Evolutionary conservation across 2,113 vertebrate species (phyloP).

Genomic region (Serinus canaria): DNA sequence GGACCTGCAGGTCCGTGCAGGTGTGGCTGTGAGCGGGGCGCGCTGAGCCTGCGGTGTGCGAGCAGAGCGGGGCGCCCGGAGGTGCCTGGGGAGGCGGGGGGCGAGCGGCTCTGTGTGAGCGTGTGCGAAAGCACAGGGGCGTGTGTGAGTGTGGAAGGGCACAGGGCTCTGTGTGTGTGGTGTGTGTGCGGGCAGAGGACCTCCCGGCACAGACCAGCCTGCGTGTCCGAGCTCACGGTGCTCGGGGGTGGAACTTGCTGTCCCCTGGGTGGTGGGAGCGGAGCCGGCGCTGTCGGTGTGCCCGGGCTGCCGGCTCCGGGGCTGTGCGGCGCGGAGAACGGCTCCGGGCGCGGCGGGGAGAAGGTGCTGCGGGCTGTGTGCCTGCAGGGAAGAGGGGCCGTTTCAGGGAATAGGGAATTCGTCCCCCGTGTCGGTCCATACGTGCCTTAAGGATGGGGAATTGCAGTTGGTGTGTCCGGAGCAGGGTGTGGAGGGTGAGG

Average conservation of each 20-base stretch:
- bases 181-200: background rate
- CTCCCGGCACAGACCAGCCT: background rate
- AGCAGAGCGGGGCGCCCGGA: background rate
- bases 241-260: background rate
- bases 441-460: background rate
- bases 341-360: background rate
- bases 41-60: background rate
- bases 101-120: background rate
- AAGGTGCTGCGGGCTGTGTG: background rate
- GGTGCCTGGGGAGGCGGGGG: background rate
- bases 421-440: background rate
- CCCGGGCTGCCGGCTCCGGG: background rate
- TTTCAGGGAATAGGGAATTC: fast-evolving
- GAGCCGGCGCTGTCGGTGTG: background rate
- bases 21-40: background rate
- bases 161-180: background rate
- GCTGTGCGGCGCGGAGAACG: background rate
- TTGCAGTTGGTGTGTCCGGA: background rate
- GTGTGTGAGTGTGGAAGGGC: background rate
- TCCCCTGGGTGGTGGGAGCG: background rate
- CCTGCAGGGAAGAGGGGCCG: background rate
- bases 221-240: background rate
- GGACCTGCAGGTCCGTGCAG: background rate
- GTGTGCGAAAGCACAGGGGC: background rate
- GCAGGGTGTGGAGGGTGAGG: background rate